Base-by-base conservation (phyloP, 1,140 invertebrate species). In the Meteorus sp. region DNA sequence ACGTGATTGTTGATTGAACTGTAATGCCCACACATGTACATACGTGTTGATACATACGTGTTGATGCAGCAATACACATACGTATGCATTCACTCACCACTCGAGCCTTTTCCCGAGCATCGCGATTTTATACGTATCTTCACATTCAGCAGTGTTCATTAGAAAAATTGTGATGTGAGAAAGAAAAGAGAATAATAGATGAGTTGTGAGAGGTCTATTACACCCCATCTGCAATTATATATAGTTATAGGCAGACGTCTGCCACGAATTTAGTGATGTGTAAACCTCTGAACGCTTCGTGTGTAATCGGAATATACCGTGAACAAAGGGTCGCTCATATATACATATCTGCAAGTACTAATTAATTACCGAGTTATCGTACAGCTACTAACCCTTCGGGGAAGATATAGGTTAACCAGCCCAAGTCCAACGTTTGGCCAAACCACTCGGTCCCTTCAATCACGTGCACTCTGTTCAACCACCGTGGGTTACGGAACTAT, bases 321-420 rank as follows among this genome's bases (percentile, higher is more conserved):
- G 33, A 48, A 47, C 41, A 54, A 60, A 39, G 37, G 31, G 33
- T 50, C 27, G 11, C 23, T n/a, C 31, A 51, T 25, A 43, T 55
- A 51, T 66, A 69, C 69, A 71, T 72, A 73, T 72, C 67, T 68
- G n/a, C 63, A 37, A 59, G 52, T 59, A 60, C 69, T 72, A 70
- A 73, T 73, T 73, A 72, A 73, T 73, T 72, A 71, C 71, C 71
- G 67, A 66, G 69, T 73, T 73, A 73, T 71, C 69, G 58, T 64
- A 55, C 58, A 59, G 60, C 63, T 57, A 71, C 43, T 65, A 72
- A 70, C 58, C 65, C 61, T 52, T 19, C 20, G 23, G 61, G 59
- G 64, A 53, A n/a, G n/a, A n/a, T n/a, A 60, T 65, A 68, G 65
- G 61, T 59, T 25, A 61, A 41, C 55, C 59, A 56, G 33, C 56